Evolutionary conservation across 2,888 invertebrate species (phyloP), one percentile per base, ranked within the genome.

Genomic region (Caenorhabditis virilis): DNA sequence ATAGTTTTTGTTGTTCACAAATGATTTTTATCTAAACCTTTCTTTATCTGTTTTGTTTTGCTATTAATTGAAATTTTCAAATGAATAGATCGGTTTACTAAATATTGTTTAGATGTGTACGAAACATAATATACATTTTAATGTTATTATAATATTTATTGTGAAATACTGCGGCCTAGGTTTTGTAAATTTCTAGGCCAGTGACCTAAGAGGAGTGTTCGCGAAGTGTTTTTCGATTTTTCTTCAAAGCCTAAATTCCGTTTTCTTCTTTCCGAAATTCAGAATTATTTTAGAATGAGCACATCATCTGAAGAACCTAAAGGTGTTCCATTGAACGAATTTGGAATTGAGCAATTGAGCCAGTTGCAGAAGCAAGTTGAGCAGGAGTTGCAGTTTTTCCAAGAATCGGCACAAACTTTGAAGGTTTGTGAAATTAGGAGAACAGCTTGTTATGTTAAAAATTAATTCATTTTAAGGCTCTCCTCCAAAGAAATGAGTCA

Each of bases 341-440:
- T 78, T 48, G 61, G 68, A 26, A 43, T 77, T 9, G 77, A 78
- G 30, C 77, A 78, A 43, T 62, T 78, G 25, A 65, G 61, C 27
- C 61, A 63, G 47, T 57, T 78, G 15, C 72, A 77, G 36, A 73
- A 76, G 42, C 69, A 73, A 33, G 61, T 78, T 25, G 77, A 77
- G 15, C 65, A 65, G 22, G 79, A 78, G 36, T 49, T 73, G 5
- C 60, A 53, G 11, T 88, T 94, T 45, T 92, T 94, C 84, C 91
- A 91, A 87, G 92, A 92, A 72, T 95, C 95, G 0, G 85, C 94
- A 71, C 90, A 91, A 82, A 91, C 91, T 22, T 86, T 95, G 56
- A 93, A 94, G 86, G 74, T 81, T 23, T 46, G 36, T 4, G 25
- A 41, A 30, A 23, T 30, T 18, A 23, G 16, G 25, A 39, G 7